Evolutionary conservation across 2,113 vertebrate genomes (phyloP), one percentile per base, ranked within the genome.

Genomic region (Brienomyrus longianalis): DNA sequence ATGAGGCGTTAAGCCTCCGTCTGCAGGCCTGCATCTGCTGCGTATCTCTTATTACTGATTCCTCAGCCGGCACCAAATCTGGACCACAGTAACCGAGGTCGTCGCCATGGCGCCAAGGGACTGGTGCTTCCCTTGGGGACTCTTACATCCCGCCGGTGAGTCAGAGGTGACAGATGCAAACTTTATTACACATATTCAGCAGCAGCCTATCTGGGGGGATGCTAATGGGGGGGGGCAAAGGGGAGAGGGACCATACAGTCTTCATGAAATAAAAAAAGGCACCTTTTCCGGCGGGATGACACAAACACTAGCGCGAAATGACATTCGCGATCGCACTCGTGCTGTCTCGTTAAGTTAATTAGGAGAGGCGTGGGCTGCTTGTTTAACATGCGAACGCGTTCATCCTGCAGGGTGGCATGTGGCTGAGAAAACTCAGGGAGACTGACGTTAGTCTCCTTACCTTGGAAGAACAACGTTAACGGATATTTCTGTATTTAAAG

Each of bases 241-340:
- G 27, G 62, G 70, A 39, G 70, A 77, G 15, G 27, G 93, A 95
- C 93, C 94, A 94, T 94, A 95, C 94, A 96, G 94, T 95, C 96
- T 96, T 95, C 93, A 93, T 93, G 90, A 94, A 95, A 97, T 97
- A 97, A 97, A 97, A 97, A 95, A 97, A 97, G 92, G 94, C 95
- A 80, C 92, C 11, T 35, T 74, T 15, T 74, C 66, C 5, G 89
- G 93, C 93, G 43, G 91, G 92, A n/a, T 4, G 91, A 91, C 90
- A 89, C 94, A 95, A 93, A 94, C 96, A 92, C 93, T 94, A 93
- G 95, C 94, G 94, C 93, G 95, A 93, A 95, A 94, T 94, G 95
- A 93, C 95, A 92, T 92, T 89, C 92, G 93, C 96, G 95, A 97
- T 97, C 95, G 96, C 94, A 93, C 93, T 95, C 94, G 96, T 95